Base-by-base conservation (phyloP, 1,140 invertebrate species). In the Scaptomyza montana region DNA sequence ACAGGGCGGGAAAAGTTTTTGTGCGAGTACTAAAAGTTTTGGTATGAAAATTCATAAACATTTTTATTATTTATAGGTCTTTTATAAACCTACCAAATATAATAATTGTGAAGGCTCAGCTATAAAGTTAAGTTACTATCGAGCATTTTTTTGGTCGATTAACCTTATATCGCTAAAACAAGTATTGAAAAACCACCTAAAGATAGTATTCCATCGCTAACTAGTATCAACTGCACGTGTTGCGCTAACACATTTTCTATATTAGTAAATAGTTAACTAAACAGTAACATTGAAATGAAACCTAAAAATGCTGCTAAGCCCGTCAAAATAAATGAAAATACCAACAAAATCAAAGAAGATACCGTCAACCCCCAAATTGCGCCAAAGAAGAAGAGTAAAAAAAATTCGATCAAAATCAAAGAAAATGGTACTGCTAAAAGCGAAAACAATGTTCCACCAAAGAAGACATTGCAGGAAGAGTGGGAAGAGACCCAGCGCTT, bases 221-320 rank as follows among this genome's bases (percentile, higher is more conserved):
- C 28, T 45, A 49, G 45, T 45, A 50, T 43, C 30, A 57, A 16
- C 46, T 46, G 74, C 78, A 80, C 78, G 78, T 80, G 78, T 64
- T 46, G n/a, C 16, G 62, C 16, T 49, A 67, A 30, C 64, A 47
- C 33, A 49, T 21, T 46, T 56, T 39, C 28, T 60, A 45, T 57
- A 12, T 10, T 21, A 66, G 4, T 19, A 36, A 19, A 51, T 59
- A 50, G 19, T 55, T 9, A 9, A 28, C 19, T 46, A 3, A n/a
- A 33, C 25, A 28, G 7, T 9, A 36, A 8, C 33, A 9, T 9
- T 36, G 33, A 36, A 36, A 36, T 36, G 33, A 36, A 36, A 36
- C 8, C 1, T 36, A 36, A 36, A 36, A 9, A 36, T 36, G 8
- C 2, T 8, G 7, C 8, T 36, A 36, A 36, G 8, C 33, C 33